A percentile compares a stretch with the other conserved stretches of the same genome.
Conservation (phyloP, 2,113 vertebrate species). For the Xyrauchen texanus region DNA sequence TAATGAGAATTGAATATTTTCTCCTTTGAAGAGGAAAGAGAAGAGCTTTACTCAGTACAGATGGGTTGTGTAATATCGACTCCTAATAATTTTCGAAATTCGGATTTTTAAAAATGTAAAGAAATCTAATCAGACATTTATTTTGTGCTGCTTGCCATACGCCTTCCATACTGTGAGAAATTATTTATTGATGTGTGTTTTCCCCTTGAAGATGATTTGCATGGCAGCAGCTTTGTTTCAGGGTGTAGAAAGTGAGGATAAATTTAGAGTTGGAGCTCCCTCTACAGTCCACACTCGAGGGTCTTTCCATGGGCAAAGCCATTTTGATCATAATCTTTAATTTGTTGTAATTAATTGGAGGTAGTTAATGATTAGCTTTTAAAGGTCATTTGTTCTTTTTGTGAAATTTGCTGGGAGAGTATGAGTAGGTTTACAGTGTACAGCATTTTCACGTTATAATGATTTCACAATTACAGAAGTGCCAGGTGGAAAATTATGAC, state of each 20-base stretch:
- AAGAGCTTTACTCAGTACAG: slow-evolving; percentile 57
- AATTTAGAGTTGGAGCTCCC: slow-evolving; percentile 89
- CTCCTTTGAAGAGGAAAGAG: slow-evolving; percentile 39
- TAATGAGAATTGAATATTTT: slow-evolving; percentile 57
- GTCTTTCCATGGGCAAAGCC: neutral
- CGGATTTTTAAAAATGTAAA: slow-evolving; percentile 61
- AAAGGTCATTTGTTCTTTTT: neutral
- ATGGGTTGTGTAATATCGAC: slow-evolving; percentile 57
- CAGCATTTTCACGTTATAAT: too few relatives aligned
- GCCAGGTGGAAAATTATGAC: slow-evolving; percentile 2
- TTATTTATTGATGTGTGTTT: slow-evolving; percentile 74
- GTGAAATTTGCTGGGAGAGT: neutral
- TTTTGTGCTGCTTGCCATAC: slow-evolving; percentile 71
- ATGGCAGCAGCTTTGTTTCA: slow-evolving; percentile 67
- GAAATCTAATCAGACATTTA: slow-evolving; percentile 59
- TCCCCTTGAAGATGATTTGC: slow-evolving; percentile 68
- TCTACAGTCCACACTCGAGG: slow-evolving; percentile 79
- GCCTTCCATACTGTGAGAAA: slow-evolving; percentile 59
- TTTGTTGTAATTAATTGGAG: neutral
- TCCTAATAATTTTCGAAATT: slow-evolving; percentile 65
- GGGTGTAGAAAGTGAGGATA: slow-evolving; percentile 69
- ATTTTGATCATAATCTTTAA: neutral
- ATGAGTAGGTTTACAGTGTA: neutral
- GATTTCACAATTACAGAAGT: neutral
- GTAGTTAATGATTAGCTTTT: neutral